Base-by-base conservation (phyloP, 2,888 invertebrate genomes). In the Tachina fera region DNA sequence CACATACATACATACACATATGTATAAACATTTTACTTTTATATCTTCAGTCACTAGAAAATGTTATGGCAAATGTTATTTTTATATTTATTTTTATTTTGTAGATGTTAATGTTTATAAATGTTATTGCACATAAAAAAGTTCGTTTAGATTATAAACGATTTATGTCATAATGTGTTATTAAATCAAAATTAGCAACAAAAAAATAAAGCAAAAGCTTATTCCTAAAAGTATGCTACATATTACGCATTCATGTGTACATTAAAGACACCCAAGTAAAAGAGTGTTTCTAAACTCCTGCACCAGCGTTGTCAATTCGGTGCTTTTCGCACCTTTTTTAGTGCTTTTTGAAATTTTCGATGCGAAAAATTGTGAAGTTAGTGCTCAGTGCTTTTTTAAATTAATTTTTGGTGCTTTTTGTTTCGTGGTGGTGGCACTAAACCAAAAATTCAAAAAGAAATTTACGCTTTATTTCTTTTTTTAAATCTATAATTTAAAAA, bases 141-240 rank as follows among this genome's bases (percentile, higher is more conserved):
- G 39, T 82, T 87, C 75, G 84, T 81, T 87, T 75, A 85, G 68
- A 89, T 88, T 87, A 88, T 80, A 91, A 90, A 89, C 89, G 91
- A 90, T 90, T 91, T 89, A 89, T 88, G 87, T 88, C 89, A 90
- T 90, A 90, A 91, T 89, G 88, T 89, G 87, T 89, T 90, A 91
- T 91, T 90, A 90, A 90, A 91, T 90, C 89, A 90, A 88, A 89
- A 90, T 90, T 89, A 83, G 87, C 75, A 79, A 76, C 3, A 31
- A 88, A 88, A 43, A 11, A 39, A 3, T n/a, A n/a, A 39, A 41
- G 3, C 10, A 31, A n/a, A 89, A 85, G 87, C 88, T 88, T 86
- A 89, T 87, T 67, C 72, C 74, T 43, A 82, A 65, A 76, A 79
- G 82, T 58, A 61, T 53, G 16, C 47, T 39, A 19, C 60, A 65